phyloP scores from a whole-genome alignment of 2,888 invertebrate species.

The Caenorhabditis parvicauda region DNA sequence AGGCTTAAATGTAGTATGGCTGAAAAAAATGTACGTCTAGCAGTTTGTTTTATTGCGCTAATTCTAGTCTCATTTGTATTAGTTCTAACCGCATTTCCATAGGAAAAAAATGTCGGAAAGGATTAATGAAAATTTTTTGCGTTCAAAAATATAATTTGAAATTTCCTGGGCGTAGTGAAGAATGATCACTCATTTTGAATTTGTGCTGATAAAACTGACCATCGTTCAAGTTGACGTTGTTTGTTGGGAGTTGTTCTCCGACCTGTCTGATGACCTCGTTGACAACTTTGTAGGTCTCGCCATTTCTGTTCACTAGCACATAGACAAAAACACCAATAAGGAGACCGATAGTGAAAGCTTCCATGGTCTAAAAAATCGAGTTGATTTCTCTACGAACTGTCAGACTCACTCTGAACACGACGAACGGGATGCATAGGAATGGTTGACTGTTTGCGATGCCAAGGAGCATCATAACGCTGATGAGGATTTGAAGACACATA shows the following conservation, averaged over 20 bases:
- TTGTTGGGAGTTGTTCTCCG: not conserved
- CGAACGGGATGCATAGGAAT: conserved; percentile 32
- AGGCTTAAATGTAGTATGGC: too few relatives aligned
- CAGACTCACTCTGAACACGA: conserved; percentile 27
- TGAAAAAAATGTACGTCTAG: too few relatives aligned
- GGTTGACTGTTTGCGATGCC: conserved; percentile 27
- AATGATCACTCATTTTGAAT: too few relatives aligned
- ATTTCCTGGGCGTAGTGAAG: not conserved
- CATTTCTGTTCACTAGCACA: conserved; percentile 9
- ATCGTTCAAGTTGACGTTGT: conserved; percentile 13
- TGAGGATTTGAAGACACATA: conserved; percentile 11
- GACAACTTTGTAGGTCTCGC: conserved; percentile 11
- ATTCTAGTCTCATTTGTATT: too few relatives aligned
- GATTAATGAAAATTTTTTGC: too few relatives aligned
- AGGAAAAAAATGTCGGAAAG: too few relatives aligned
- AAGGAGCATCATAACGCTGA: conserved; percentile 23
- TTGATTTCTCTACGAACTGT: not conserved
- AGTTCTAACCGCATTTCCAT: too few relatives aligned
- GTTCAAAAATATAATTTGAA: not conserved
- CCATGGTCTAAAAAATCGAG: conserved; percentile 24
- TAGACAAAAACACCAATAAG: conserved; percentile 12
- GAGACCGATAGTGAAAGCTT: conserved; percentile 18
- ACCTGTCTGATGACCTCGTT: conserved; percentile 8
- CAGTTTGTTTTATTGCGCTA: too few relatives aligned
- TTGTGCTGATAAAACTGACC: conserved; percentile 6